Percentiles rank a stretch among this genome's conserved stretches.
These are phyloP conservation scores for Halocaridina rubra DNA, from an alignment of 2,888 invertebrate species.

Conservation along the genomic window DNA sequence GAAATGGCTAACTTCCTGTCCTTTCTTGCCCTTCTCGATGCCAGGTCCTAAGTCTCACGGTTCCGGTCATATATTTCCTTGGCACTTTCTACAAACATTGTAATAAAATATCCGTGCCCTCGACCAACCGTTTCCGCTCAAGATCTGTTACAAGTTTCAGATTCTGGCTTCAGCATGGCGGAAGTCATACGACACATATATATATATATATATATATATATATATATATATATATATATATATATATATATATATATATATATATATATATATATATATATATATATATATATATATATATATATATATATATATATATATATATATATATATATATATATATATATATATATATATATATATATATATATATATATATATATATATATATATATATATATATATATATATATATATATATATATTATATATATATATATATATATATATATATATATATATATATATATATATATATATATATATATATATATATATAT, in stretches of 20 bases:
- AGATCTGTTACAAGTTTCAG: too few relatives aligned
- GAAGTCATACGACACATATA: too few relatives aligned
- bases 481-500: background rate
- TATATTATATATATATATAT: background rate
- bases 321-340: background rate
- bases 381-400: background rate
- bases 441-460: background rate
- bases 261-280: background rate
- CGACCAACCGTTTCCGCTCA: too few relatives aligned
- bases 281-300: background rate
- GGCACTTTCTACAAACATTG: too few relatives aligned
- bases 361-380: background rate
- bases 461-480: background rate
- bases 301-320: background rate
- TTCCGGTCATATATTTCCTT: too few relatives aligned
- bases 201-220: background rate
- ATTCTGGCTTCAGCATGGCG: too few relatives aligned
- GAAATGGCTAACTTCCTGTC: too few relatives aligned
- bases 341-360: background rate
- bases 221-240: background rate
- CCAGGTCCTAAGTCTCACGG: too few relatives aligned
- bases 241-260: background rate
- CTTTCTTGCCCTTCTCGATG: too few relatives aligned
- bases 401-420: background rate
- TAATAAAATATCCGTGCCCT: too few relatives aligned